Conservation (phyloP, 2,888 invertebrate species). For the Papilio gigon region DNA sequence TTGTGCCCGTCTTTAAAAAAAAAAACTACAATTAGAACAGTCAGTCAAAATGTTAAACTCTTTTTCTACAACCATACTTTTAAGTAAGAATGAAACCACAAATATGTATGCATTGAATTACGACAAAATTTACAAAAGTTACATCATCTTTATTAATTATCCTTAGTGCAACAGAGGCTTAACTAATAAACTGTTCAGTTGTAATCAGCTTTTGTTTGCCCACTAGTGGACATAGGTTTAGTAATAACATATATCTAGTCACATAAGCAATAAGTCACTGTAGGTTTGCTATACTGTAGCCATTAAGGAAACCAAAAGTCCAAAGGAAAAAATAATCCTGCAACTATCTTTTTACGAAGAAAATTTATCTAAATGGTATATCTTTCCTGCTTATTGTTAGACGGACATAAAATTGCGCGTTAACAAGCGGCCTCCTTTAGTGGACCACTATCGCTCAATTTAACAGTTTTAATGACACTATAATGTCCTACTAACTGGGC, state of each 20-base stretch:
- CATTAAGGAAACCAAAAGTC: constrained; percentile 1
- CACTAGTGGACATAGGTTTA: too few species aligned
- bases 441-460: constrained; percentile 25
- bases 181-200: too few species aligned
- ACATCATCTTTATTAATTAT: background rate
- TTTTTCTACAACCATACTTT: background rate
- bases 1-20: too few species aligned
- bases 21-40: too few species aligned
- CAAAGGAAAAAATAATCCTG: background rate
- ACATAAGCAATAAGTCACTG: background rate
- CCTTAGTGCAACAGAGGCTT: background rate
- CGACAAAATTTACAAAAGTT: too few species aligned
- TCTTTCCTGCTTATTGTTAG: constrained; percentile 2
- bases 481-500: constrained; percentile 21
- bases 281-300: background rate
- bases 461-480: constrained; percentile 31
- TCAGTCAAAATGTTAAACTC: too few species aligned
- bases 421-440: constrained; percentile 12
- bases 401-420: constrained; percentile 12
- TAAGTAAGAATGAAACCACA: background rate
- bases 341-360: background rate
- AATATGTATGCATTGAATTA: too few species aligned
- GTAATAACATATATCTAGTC: background rate
- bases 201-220: too few species aligned
- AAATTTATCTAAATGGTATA: constrained; percentile 4